These are phyloP conservation scores for Ptychobarbus kaznakovi DNA, from an alignment of 2,797 vertebrate genomes.

Conservation along the genomic window DNA sequence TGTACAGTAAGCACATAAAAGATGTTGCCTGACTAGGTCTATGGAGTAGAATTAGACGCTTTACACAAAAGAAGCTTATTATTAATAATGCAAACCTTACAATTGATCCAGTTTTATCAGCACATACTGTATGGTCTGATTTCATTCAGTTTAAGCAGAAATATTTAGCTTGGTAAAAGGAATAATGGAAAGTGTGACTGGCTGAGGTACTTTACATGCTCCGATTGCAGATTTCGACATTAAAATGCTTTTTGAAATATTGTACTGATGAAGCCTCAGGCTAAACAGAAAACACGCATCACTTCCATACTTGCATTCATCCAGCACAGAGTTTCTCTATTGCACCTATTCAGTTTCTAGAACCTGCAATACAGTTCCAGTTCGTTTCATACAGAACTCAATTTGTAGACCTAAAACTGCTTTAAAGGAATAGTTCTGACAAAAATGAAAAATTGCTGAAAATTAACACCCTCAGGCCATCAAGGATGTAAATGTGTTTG, in stretches of 20 bases:
- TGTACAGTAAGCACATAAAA: neutral
- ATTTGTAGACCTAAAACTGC: slow-evolving; percentile 9
- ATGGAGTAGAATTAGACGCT: slow-evolving; percentile 10
- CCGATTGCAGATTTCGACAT: neutral
- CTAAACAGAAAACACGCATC: neutral
- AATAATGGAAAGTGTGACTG: neutral
- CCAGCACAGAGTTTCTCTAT: slow-evolving; percentile 2
- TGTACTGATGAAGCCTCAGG: neutral
- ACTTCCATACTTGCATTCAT: neutral
- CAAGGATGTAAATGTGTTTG: neutral
- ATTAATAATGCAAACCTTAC: neutral
- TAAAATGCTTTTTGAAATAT: slow-evolving; percentile 15
- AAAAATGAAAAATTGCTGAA: neutral
- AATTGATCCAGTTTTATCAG: slow-evolving; percentile 1
- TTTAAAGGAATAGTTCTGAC: neutral
- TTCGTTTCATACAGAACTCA: slow-evolving; percentile 8
- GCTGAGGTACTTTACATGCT: slow-evolving; percentile 8
- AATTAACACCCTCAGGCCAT: neutral
- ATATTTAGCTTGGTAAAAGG: slow-evolving; percentile 5
- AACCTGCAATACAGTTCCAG: slow-evolving; percentile 25
- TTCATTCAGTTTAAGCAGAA: neutral
- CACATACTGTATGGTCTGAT: neutral
- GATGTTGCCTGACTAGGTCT: slow-evolving; percentile 8
- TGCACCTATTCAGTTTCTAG: slow-evolving; percentile 34
- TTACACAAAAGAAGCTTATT: slow-evolving; percentile 28